phyloP scores from a whole-genome alignment of 1,140 invertebrate genomes.

The Carposina sasakii region DNA sequence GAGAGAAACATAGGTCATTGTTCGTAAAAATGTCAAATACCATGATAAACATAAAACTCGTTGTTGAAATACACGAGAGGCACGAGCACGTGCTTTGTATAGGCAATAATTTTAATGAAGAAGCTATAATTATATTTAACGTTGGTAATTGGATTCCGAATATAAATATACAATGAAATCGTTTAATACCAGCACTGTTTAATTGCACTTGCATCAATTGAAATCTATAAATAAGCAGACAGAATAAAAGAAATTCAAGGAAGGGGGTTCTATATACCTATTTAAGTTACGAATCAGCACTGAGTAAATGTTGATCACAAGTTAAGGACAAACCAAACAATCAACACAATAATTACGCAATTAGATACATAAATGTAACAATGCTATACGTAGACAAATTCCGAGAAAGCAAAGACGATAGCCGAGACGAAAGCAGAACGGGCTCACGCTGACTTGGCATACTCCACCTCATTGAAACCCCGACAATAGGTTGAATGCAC shows the following conservation, averaged over 20 bases:
- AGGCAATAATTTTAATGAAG: slow-evolving; percentile 9
- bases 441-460: slow-evolving; percentile 46
- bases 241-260: too few species aligned
- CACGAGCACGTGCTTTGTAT: slow-evolving; percentile 31
- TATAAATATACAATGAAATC: too few species aligned
- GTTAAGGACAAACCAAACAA: too few species aligned
- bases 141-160: too few species aligned
- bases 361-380: slow-evolving; percentile 9
- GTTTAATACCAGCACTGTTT: too few species aligned
- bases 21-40: slow-evolving; percentile 67
- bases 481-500: slow-evolving; percentile 40
- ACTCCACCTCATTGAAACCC: slow-evolving; percentile 32
- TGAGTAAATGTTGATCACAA: too few species aligned
- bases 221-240: too few species aligned
- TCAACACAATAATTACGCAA: slow-evolving; percentile 12
- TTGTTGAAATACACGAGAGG: slow-evolving; percentile 48
- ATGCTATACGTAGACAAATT: slow-evolving; percentile 31
- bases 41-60: slow-evolving; percentile 67
- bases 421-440: slow-evolving; percentile 20
- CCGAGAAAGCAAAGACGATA: slow-evolving; percentile 40
- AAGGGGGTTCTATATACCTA: too few species aligned
- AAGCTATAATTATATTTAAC: too few species aligned
- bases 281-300: too few species aligned
- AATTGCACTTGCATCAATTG: too few species aligned
- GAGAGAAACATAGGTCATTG: slow-evolving; percentile 45